Evolutionary conservation across 2,888 invertebrate species (phyloP).

Genomic region (Gnatocerus cornutus): DNA sequence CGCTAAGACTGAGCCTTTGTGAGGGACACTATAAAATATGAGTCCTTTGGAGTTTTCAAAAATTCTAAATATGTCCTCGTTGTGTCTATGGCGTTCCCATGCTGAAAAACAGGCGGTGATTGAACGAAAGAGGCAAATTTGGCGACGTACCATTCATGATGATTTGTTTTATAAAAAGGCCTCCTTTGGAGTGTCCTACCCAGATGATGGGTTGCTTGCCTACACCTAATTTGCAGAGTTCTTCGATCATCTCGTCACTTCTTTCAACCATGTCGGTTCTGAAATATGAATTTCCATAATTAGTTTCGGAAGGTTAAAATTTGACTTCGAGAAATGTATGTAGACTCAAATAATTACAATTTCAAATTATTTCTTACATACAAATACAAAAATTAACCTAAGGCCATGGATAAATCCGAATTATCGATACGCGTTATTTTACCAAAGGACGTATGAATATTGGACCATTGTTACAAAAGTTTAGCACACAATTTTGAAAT

Average conservation of each 20-base stretch:
- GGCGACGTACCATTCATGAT: conserved; percentile 77
- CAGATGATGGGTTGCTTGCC: conserved; percentile 85
- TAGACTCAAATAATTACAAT: too few species aligned
- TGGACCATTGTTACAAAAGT: conserved; percentile 1
- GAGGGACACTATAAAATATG: conserved; percentile 92
- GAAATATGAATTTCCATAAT: conserved; percentile 10
- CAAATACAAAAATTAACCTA: too few species aligned
- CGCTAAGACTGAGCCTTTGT: conserved; percentile 86
- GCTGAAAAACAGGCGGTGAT: conserved; percentile 62
- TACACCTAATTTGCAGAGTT: conserved; percentile 79
- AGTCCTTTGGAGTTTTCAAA: conserved; percentile 78
- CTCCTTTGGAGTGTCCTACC: conserved; percentile 92
- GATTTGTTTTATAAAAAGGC: conserved; percentile 89
- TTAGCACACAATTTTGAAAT: too few species aligned
- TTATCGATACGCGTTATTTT: too few species aligned
- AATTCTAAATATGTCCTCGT: conserved; percentile 70
- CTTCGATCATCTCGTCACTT: conserved; percentile 82
- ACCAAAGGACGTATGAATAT: background rate
- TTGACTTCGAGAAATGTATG: too few species aligned
- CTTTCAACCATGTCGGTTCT: conserved; percentile 79
- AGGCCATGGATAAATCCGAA: too few species aligned
- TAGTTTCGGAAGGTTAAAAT: too few species aligned
- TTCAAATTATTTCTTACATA: too few species aligned
- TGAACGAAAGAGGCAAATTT: background rate
- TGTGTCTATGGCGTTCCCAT: conserved; percentile 71